A percentile compares a stretch with the other conserved stretches of the same genome.
These are phyloP conservation scores for Piaya cayana DNA, from an alignment of 2,113 vertebrate genomes.

Conservation along the genomic window DNA sequence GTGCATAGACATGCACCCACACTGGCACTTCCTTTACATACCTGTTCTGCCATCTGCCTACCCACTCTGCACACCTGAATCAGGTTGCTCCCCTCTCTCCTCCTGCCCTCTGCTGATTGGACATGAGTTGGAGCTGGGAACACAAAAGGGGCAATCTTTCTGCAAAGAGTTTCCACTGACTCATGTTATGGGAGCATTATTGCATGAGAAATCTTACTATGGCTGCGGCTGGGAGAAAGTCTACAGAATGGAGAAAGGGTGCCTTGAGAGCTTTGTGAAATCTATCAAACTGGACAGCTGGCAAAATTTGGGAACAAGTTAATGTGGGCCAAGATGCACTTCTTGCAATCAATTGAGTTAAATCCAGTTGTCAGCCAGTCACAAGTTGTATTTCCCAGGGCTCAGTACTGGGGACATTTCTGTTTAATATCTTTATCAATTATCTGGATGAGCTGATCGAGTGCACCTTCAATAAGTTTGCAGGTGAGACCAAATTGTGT, in stretches of 20 bases:
- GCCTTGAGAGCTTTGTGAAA: background rate
- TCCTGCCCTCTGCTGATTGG: background rate
- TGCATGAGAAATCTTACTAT: background rate
- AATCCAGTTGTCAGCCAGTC: background rate
- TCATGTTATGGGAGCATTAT: background rate
- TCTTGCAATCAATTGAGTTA: background rate
- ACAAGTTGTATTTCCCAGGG: background rate
- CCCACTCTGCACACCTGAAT: background rate
- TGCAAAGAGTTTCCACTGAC: background rate
- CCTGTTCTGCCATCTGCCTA: background rate
- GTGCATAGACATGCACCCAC: accelerated
- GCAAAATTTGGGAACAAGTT: background rate
- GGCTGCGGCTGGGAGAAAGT: background rate
- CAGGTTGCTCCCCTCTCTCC: background rate
- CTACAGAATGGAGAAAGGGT: background rate
- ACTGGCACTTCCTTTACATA: background rate
- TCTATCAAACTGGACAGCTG: background rate
- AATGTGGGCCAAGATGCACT: background rate
- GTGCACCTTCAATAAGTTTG: background rate
- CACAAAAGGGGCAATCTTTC: background rate
- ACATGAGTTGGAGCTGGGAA: background rate
- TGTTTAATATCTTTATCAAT: background rate
- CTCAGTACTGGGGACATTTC: background rate
- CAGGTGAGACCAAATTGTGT: accelerated
- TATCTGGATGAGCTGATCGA: accelerated